Percentiles rank a stretch among this genome's conserved stretches.
These are phyloP conservation scores for Gallinago stenura DNA, from an alignment of 2,797 vertebrate species.

Conservation along the genomic window DNA sequence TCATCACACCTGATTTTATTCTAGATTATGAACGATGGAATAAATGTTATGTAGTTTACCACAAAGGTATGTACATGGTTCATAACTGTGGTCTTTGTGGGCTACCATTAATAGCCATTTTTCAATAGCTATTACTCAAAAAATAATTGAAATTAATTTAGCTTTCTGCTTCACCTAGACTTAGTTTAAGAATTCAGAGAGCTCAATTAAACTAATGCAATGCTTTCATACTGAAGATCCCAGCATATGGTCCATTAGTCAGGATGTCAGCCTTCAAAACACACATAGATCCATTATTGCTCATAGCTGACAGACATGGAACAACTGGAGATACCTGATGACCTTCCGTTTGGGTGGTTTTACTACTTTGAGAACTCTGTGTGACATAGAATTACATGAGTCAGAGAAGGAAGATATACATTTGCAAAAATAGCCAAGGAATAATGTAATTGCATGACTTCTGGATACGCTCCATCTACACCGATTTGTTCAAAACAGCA, in stretches of 20 bases:
- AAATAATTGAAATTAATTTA: background rate
- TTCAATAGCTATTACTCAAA: background rate
- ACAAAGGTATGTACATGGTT: rapidly evolving
- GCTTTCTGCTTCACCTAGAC: background rate
- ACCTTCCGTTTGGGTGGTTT: background rate
- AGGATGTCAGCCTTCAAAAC: background rate
- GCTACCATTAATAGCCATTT: background rate
- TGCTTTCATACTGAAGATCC: background rate
- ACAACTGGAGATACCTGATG: background rate
- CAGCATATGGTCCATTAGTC: background rate
- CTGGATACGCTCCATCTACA: background rate
- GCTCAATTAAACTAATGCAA: background rate
- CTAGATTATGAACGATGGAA: background rate
- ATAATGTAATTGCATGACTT: background rate
- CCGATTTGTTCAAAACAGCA: background rate
- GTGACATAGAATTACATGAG: background rate
- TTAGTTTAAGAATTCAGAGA: background rate
- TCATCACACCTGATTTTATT: background rate
- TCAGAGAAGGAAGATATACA: background rate
- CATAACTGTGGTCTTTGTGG: background rate
- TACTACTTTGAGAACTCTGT: background rate
- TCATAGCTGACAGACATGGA: background rate
- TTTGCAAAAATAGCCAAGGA: background rate
- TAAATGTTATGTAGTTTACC: background rate
- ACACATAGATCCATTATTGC: background rate